Conservation (phyloP, 1,140 invertebrate species). For the roundworm (Caenorhabditis elegans) region WBcel235 BX284604.4:5706501-5707000, state of each 20-base stretch:
- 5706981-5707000: no score
- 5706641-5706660: no score
- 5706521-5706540: background rate
- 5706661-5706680: no score
- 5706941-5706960: background rate
- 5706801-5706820: background rate
- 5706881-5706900: background rate
- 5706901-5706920: background rate
- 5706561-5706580: background rate
- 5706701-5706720: slow-evolving; percentile 6
- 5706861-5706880: slow-evolving; percentile 19
- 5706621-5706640: no score
- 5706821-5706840: slow-evolving; percentile 9
- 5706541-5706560: background rate
- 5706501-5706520: slow-evolving; percentile 14
- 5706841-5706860: slow-evolving; percentile 29
- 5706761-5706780: background rate
- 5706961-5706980: background rate
- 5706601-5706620: background rate
- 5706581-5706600: background rate
- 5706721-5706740: background rate
- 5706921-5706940: background rate
- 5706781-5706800: background rate
- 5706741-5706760: slow-evolving; percentile 10
- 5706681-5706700: background rate